Evolutionary conservation across 2,113 vertebrate genomes (phyloP), one percentile per base, ranked within the genome.

Genomic region (Corapipo altera): DNA sequence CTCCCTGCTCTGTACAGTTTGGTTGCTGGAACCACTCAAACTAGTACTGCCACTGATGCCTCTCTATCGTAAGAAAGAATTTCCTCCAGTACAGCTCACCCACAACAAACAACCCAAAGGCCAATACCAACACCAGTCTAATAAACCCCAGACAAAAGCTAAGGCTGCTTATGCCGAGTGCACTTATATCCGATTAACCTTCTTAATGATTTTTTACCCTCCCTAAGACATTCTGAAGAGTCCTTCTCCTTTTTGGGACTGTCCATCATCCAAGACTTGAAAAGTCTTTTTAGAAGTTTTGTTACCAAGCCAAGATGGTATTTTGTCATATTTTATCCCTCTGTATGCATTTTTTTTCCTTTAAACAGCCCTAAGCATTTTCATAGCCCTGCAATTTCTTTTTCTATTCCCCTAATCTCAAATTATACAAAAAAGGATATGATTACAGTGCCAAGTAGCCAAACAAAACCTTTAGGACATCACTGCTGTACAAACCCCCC

Each of bases 181-280:
- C 4, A 4, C 70, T 85, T 81, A 33, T 48, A 81, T n/a, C 43
- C 61, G 35, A 88, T 83, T 83, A 72, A 88, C 48, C n/a, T 88
- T 85, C 75, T 54, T 32, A 39, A 85, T 0, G 2, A 75, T 67
- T 64, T 73, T 73, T 69, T 35, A 85, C 44, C 15, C 12, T 70
- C 33, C 18, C 43, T 49, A 48, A 73, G 28, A 54, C 33, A 76
- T 52, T 85, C 84, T 35, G 33, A 86, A 77, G 28, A 67, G 28
- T 9, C 26, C 24, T 46, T 18, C 35, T 57, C 37, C 12, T 26
- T 90, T 85, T 67, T 0, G 0, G 15, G 32, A 66, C 1, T 58
- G 46, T 55, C 49, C 49, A 73, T 41, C 54, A 76, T 49, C 26
- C n/a, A 73, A 83, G 20, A 91, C 52, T 74, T 30, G 6, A 62